Base-by-base conservation (phyloP, 92 coral and sea anemone genomes). In the Micromussa lordhowensis region DNA sequence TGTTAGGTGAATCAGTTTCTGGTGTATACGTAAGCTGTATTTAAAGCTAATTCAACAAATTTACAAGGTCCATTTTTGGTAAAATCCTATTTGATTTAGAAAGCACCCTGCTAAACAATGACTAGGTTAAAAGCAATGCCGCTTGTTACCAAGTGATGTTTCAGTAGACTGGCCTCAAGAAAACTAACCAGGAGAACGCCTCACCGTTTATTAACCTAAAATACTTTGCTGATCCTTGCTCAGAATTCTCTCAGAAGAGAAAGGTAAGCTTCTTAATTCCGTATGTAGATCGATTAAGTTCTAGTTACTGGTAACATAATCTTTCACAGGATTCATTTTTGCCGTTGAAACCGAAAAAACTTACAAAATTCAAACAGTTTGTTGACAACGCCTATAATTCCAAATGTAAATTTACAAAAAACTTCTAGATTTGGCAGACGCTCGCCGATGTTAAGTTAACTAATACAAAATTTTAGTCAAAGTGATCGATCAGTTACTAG, bases 1-100 rank as follows among this genome's bases (percentile, higher is more conserved):
- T 36, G 26, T 79, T 26, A 30, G 48, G 18, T 32, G n/a, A 55
- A 78, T 51, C 21, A 51, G 38, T 53, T 31, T 18, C 38, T 31
- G 40, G 8, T 44, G 10, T 44, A 8, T 44, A 44, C 51, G 24
- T 17, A 18, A 54, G 36, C 68, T 26, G 32, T 22, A 21, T 68
- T 31, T 28, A 53, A 21, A 55, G 26, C 24, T 78, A 9, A 29
- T 78, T 51, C 7, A 51, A 0, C 26, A 48, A 28, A 78, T 51
- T 78, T 55, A 17, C 64, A 26, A 38, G 2, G 16, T 16, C 82
- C 82, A 79, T 79, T 30, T 58, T 30, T 79, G 82, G 82, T 29
- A 79, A 78, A 79, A 31, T 79, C 29, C 15, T 10, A 55, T 79
- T 79, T 58, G 68, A 1, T 79, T 58, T 6, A 18, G 26, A 19